Evolutionary conservation across 2,888 invertebrate species (phyloP).

Genomic region (Parnassius apollo): DNA sequence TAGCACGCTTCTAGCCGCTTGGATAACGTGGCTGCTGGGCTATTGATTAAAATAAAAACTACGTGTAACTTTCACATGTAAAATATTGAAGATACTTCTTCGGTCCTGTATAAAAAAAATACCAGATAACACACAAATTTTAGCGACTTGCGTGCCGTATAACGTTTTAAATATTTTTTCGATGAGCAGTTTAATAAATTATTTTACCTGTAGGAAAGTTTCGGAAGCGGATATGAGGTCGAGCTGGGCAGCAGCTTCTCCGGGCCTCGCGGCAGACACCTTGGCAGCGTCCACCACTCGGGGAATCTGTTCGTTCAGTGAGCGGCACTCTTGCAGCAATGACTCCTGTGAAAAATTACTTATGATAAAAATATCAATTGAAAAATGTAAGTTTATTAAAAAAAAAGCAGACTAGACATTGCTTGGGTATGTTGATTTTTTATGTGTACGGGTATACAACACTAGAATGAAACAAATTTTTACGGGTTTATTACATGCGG

Average conservation of each 20-base stretch:
- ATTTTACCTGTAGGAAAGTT: constrained; percentile 87
- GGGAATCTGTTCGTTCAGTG: constrained; percentile 89
- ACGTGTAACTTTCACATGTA: neutral
- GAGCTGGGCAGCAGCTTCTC: constrained; percentile 88
- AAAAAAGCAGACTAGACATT: neutral
- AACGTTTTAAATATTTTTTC: no score
- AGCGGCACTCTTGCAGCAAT: constrained; percentile 86
- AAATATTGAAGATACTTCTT: neutral
- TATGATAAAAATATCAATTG: neutral
- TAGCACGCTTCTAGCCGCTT: constrained; percentile 89
- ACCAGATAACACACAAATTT: no score
- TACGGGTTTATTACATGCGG: no score
- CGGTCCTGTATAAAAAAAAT: no score
- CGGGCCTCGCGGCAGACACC: constrained; percentile 84
- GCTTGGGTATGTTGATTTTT: neutral
- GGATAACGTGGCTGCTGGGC: constrained; percentile 86
- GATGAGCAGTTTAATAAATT: no score
- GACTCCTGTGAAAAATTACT: constrained; percentile 80
- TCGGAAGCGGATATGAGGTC: constrained; percentile 92
- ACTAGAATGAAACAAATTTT: no score
- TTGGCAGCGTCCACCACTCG: constrained; percentile 90
- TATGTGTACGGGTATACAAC: no score
- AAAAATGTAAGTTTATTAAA: neutral
- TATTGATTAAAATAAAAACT: constrained; percentile 41
- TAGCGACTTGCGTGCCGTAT: no score